Evolutionary conservation across 1,140 invertebrate genomes (phyloP), one percentile per base, ranked within the genome.

Genomic region (Phocides pigmalion): DNA sequence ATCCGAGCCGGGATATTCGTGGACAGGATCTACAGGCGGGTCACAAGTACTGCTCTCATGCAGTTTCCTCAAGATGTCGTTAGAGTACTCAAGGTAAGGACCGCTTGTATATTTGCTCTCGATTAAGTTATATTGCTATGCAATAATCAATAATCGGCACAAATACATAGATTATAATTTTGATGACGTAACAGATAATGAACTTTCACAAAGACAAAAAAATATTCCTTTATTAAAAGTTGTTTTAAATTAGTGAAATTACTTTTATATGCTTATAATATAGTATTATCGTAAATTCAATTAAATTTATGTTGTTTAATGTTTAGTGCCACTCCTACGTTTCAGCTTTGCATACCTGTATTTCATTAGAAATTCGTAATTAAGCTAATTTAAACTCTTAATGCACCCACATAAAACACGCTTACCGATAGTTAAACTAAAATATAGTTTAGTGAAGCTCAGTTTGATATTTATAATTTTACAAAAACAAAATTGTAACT

Each of bases 1-100:
- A 99, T 99, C 72, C 93, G 98, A 11, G 98, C 98, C 0, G 98
- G 98, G 16, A 98, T 99, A 76, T 98, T 99, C 93, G 98, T 99
- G 68, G 98, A 99, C 88, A 95, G 97, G 73, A 98, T 99, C 80
- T 99, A 98, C 87, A 94, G 98, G 72, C 94, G 97, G 67, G 96
- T 98, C 64, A 97, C 96, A 69, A 97, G 94, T 81, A 95, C 97
- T 1, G 95, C 96, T 14, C 94, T 97, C 9, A 96, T 97, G 93
- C 96, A 98, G 90, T 98, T 99, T 86, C 97, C 98, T 12, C 93
- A 95, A 35, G 97, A 98, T 84, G 97, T 98, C 56, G 95, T 96
- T 19, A 93, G 95, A 90, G 94, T 97, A 62, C 93, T 99, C 56
- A 98, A 98, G 95, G 98, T 98, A 50, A 66, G 76, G 22, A 3